Evolutionary conservation across 2,797 vertebrate species (phyloP).

Genomic region (Tamandua tetradactyla): DNA sequence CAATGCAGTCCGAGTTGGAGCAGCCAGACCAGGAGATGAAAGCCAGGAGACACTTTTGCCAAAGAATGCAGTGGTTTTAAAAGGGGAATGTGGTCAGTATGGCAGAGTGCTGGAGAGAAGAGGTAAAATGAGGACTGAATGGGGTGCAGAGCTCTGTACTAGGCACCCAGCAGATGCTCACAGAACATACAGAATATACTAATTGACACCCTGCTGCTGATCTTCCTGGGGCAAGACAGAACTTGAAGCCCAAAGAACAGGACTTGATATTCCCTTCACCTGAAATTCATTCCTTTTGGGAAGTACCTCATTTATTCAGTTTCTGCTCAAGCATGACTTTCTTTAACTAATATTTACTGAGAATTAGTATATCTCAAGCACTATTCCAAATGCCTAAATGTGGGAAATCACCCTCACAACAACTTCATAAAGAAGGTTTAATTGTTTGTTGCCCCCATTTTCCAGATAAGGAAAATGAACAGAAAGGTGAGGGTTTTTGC

Average conservation of each 20-base stretch:
- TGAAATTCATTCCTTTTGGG: not conserved
- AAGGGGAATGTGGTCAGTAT: not conserved
- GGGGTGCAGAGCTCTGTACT: accelerated
- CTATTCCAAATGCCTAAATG: not conserved
- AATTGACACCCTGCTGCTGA: not conserved
- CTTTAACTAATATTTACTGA: not conserved
- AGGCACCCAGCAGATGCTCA: not conserved
- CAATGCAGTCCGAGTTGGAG: not conserved
- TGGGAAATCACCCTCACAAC: not conserved
- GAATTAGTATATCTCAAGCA: not conserved
- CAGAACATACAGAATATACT: not conserved
- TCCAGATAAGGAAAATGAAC: not conserved
- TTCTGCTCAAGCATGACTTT: not conserved
- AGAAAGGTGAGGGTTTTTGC: not conserved
- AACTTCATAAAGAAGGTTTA: not conserved
- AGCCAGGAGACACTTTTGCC: not conserved
- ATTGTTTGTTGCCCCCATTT: not conserved
- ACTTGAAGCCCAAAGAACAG: not conserved
- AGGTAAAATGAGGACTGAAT: not conserved
- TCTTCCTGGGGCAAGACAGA: not conserved
- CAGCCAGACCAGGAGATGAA: not conserved
- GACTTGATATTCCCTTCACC: not conserved
- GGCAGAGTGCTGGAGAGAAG: not conserved
- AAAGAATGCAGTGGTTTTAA: not conserved
- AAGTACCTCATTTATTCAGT: not conserved